Evolutionary conservation across 2,888 invertebrate species (phyloP).

Genomic region (Catonia carolina): DNA sequence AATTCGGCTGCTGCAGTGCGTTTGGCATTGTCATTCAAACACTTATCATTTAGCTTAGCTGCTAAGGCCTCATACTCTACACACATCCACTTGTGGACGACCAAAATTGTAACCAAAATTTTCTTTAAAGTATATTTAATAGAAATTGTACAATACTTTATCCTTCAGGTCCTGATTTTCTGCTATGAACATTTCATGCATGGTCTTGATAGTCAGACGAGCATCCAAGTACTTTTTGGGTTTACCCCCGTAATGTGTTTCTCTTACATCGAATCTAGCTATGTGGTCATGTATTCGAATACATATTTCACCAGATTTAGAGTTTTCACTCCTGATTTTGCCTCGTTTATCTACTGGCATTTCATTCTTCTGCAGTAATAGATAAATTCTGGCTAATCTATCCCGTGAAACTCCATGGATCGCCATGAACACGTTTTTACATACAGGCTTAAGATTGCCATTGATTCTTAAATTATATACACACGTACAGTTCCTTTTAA

Average conservation of each 20-base stretch:
- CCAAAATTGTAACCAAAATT: slow-evolving; percentile 32
- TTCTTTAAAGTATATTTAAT: no score
- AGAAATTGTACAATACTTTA: slow-evolving; percentile 34
- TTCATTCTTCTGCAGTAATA: slow-evolving; percentile 20
- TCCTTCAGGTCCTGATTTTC: slow-evolving; percentile 30
- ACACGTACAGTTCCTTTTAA: slow-evolving; percentile 9
- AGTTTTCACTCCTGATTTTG: slow-evolving; percentile 27
- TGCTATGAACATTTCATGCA: slow-evolving; percentile 33
- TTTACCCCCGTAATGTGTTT: slow-evolving; percentile 31
- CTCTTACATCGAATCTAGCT: slow-evolving; percentile 22
- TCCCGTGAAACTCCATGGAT: slow-evolving; percentile 22
- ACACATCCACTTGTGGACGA: slow-evolving; percentile 33
- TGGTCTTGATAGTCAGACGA: slow-evolving; percentile 32
- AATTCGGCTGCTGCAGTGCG: slow-evolving; percentile 28
- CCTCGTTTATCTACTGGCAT: slow-evolving; percentile 28
- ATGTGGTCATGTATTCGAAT: slow-evolving; percentile 17
- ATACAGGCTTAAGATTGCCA: slow-evolving; percentile 17
- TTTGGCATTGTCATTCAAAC: no score
- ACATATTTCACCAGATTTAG: slow-evolving; percentile 23
- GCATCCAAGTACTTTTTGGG: slow-evolving; percentile 32
- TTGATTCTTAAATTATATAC: slow-evolving; percentile 21
- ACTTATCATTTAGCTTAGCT: slow-evolving; percentile 28
- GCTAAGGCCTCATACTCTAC: slow-evolving; percentile 30
- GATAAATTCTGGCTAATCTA: slow-evolving; percentile 21
- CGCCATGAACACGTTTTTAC: slow-evolving; percentile 19